Evolutionary conservation across 2,113 vertebrate species (phyloP), one percentile per base, ranked within the genome.

Genomic region (Channa argus): DNA sequence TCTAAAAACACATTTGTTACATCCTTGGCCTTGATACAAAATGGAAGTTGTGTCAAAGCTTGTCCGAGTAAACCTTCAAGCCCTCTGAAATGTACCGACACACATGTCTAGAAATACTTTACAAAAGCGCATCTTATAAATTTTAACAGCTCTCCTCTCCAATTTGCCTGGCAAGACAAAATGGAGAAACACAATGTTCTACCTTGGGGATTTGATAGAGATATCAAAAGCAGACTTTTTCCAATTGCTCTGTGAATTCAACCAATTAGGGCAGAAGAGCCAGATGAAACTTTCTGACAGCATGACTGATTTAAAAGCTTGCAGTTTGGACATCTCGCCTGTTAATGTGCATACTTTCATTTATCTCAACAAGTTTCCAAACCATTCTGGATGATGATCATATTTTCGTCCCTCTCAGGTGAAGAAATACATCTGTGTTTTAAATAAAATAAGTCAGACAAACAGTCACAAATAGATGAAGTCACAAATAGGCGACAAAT

Each of bases 91-190:
- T 63, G 74, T 14, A 74, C 56, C 2, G 12, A 60, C 59, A 74
- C 47, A 53, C 55, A 72, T 80, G 81, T 77, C 83, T 63, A 65
- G 68, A 80, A 79, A 73, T n/a, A 11, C 52, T 83, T 80, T 71
- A 80, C 73, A 76, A 75, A 85, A 71, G 74, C 62, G 77, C 71
- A 64, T 59, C 65, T 76, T 67, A n/a, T 74, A 75, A 86, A 90
- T 83, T 84, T 69, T 55, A 85, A 79, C 72, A 76, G 59, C 78
- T 63, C 60, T 70, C 34, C 54, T 50, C 37, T 70, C 63, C 77
- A 47, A 70, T 63, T 75, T 4, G 33, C 59, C 56, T 51, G 44
- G 12, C 46, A 65, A 84, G 66, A 70, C 74, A 79, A 78, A 64
- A 72, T 46, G 67, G 55, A 86, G 72, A 78, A 83, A 74, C 50